phyloP scores from a whole-genome alignment of 2,113 vertebrate species.

The Larimichthys polyactis region DNA sequence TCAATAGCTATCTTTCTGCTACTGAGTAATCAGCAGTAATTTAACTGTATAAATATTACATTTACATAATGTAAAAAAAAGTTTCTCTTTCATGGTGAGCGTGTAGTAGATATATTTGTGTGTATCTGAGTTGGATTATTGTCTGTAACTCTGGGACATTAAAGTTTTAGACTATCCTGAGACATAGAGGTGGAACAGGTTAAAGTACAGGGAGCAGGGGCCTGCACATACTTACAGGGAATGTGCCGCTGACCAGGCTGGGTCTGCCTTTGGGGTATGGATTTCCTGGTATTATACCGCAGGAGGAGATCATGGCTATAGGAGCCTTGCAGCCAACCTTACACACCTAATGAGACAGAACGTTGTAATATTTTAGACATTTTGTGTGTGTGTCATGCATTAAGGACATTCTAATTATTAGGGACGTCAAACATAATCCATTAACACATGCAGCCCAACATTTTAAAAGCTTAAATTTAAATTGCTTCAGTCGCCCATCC shows the following conservation, averaged over 20 bases:
- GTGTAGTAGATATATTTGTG: no score
- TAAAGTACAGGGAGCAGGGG: not conserved
- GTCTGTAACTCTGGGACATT: no score
- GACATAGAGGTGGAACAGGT: not conserved
- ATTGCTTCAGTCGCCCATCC: not conserved
- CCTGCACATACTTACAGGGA: slow-evolving; percentile 88
- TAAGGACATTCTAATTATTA: not conserved
- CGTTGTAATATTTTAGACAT: not conserved
- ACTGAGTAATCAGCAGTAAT: not conserved
- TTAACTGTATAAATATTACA: no score
- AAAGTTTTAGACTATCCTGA: not conserved
- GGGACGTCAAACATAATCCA: not conserved
- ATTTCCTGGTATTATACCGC: slow-evolving; percentile 97
- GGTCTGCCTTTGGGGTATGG: slow-evolving; percentile 98
- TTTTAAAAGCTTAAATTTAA: not conserved
- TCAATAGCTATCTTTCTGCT: not conserved
- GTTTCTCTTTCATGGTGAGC: no score
- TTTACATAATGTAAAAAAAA: no score
- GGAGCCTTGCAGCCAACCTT: slow-evolving; percentile 98
- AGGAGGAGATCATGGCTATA: slow-evolving; percentile 97
- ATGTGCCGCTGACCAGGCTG: slow-evolving; percentile 93
- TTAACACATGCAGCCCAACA: not conserved
- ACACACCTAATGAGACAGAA: slow-evolving; percentile 86
- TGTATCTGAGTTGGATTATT: no score
- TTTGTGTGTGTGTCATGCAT: not conserved